Base-by-base conservation (phyloP, 2,113 vertebrate genomes). In the Cyprinodon brontotheroides region DNA sequence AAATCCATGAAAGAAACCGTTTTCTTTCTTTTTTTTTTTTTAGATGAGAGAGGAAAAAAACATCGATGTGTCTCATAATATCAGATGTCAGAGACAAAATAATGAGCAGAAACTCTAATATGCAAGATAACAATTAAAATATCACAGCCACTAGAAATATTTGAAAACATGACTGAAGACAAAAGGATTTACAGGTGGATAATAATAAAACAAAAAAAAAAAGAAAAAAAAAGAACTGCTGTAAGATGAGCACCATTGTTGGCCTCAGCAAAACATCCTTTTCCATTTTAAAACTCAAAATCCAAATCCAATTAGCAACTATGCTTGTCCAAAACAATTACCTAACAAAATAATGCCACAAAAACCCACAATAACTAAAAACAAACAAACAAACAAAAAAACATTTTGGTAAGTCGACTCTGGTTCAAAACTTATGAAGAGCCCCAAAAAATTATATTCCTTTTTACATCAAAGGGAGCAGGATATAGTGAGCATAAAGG, bases 201-300 rank as follows among this genome's bases (percentile, higher is more conserved):
- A 63, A 20, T 22, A 5, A 39, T 12, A 15, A n/a, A 2, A n/a
- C n/a, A 9, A 29, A 29, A 29, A 29, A 29, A 29, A 29, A 29
- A 29, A 29, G 29, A 29, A 22, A 43, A 65, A 65, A 65, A 15
- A 48, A 17, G 7, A 11, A 3, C 17, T 29, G 9, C 5, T 45
- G 43, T 11, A 9, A 45, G 3, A 22, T 39, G 36, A 63, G 4
- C 29, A 17, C 36, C 13, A 2, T 63, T 17, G 48, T n/a, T 8
- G 36, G 41, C 4, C 15, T 29, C 29, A 62, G 38, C 29, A 11
- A 12, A 48, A 29, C n/a, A 11, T 17, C 22, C 10, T 63, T 72
- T 64, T 50, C 43, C 6, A 72, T 38, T 47, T 22, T 43, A 72
- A 63, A 72, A 72, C 14, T 63, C 13, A 61, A 37, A 14, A 20